Base-by-base conservation (phyloP, 2,888 invertebrate species). In the Chironomus tentans region DNA sequence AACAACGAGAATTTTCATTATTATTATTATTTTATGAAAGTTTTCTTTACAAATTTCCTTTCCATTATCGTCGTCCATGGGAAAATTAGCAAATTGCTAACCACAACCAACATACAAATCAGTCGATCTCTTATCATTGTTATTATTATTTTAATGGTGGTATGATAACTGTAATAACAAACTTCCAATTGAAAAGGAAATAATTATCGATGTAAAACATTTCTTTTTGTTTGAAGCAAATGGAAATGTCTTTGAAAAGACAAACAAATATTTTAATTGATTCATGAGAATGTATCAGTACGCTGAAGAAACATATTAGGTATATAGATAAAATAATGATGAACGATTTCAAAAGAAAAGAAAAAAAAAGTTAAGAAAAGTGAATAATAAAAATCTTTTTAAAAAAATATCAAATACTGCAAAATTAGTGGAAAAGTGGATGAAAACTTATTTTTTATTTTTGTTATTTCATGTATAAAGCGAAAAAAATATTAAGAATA, bases 391-490 rank as follows among this genome's bases (percentile, higher is more conserved):
- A n/a, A 38, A 38, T 38, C 7, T 38, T 38, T 38, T 38, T 10
- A 38, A 38, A 38, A n/a, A 38, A 38, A 38, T 38, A 38, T 38
- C 10, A 38, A 38, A 38, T 38, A 38, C 38, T 38, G 38, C 38
- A 38, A 38, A 38, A 10, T 38, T 38, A 38, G 38, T 38, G 38
- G 38, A 38, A 38, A 38, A 38, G 38, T 65, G 21, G 12, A 65
- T 65, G 65, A 21, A 65, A 65, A 22, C 22, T 46, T 68, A 68
- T 48, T 69, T 75, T 75, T 68, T 75, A 75, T 75, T 75, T 75
- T 76, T 76, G 76, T 76, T 76, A 76, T 76, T 76, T 28, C 47
- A 74, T 69, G 76, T 76, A 47, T 46, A 46, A 38, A 38, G 28
- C 13, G 24, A n/a, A n/a, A 76, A 69, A 69, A 76, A 24, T 68